Percentiles rank a stretch among this genome's conserved stretches.
Evolutionary conservation across 2,113 vertebrate genomes (phyloP).

Genomic region (Grammomys surdaster): DNA sequence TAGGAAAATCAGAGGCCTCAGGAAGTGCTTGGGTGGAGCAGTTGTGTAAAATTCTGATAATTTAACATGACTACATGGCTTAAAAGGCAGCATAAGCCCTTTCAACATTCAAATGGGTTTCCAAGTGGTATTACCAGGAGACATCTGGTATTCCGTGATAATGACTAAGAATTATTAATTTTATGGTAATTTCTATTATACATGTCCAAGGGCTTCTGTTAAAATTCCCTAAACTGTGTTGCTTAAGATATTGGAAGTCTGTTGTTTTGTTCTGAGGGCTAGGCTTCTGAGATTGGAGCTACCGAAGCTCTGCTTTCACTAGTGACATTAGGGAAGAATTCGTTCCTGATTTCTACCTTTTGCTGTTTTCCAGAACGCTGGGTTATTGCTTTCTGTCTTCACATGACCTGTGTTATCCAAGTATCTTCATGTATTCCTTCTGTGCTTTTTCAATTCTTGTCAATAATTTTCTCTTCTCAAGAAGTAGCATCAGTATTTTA

Average conservation of each 20-base stretch:
- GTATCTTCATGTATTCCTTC: not conserved
- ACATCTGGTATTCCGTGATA: not conserved
- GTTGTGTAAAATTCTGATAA: not conserved
- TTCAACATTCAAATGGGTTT: not conserved
- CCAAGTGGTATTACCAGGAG: not conserved
- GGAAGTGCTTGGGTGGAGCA: not conserved
- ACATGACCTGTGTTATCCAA: accelerated
- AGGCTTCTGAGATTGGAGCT: not conserved
- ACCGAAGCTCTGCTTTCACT: not conserved
- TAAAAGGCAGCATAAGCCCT: not conserved
- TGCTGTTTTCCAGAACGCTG: not conserved
- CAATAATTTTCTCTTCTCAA: not conserved
- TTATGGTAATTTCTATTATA: not conserved
- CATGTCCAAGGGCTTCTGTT: not conserved
- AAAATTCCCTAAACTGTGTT: not conserved
- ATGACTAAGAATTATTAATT: not conserved
- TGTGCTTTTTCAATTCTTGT: not conserved
- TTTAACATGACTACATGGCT: not conserved
- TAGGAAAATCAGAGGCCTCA: not conserved
- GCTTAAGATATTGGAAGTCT: not conserved
- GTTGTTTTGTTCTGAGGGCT: not conserved
- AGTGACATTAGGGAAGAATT: not conserved
- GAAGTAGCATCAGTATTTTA: not conserved
- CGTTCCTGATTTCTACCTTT: not conserved
- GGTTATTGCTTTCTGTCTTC: not conserved